Evolutionary conservation across 2,113 vertebrate genomes (phyloP).

Genomic region (Alosa alosa): DNA sequence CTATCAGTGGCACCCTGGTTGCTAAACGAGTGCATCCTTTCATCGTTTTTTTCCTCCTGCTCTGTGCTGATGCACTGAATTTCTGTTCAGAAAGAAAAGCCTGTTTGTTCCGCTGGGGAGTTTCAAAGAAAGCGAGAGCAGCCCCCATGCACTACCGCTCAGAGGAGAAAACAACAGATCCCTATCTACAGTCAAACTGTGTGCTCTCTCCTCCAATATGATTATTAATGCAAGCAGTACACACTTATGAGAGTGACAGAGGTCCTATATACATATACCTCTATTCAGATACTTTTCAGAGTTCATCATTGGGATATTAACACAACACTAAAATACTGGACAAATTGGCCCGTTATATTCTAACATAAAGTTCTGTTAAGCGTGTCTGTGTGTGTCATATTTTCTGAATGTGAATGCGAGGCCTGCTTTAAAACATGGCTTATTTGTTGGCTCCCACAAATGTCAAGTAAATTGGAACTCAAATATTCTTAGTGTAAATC

Average conservation of each 20-base stretch:
- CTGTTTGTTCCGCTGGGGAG: slow-evolving; percentile 75
- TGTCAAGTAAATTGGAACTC: background rate
- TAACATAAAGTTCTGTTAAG: background rate
- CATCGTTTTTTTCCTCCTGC: slow-evolving; percentile 57
- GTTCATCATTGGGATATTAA: background rate
- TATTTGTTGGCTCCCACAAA: background rate
- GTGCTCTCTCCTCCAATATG: background rate
- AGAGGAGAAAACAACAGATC: slow-evolving; percentile 66
- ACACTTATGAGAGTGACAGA: background rate
- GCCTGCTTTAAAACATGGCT: too few species aligned
- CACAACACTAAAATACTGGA: background rate
- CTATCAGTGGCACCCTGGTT: slow-evolving; percentile 22
- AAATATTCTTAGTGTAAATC: background rate
- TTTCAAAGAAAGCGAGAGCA: slow-evolving; percentile 67
- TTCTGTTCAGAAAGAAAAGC: slow-evolving; percentile 74
- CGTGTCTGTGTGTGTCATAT: background rate
- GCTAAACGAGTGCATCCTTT: slow-evolving; percentile 45
- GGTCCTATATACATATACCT: background rate
- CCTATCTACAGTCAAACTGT: slow-evolving; percentile 55
- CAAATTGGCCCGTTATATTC: too few species aligned
- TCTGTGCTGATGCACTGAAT: slow-evolving; percentile 72
- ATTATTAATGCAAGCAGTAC: background rate
- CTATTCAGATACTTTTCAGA: background rate
- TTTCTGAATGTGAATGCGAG: background rate
- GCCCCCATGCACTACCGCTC: slow-evolving; percentile 47